Conservation (phyloP, 2,113 vertebrate species). For the Mystacornis crossleyi region DNA sequence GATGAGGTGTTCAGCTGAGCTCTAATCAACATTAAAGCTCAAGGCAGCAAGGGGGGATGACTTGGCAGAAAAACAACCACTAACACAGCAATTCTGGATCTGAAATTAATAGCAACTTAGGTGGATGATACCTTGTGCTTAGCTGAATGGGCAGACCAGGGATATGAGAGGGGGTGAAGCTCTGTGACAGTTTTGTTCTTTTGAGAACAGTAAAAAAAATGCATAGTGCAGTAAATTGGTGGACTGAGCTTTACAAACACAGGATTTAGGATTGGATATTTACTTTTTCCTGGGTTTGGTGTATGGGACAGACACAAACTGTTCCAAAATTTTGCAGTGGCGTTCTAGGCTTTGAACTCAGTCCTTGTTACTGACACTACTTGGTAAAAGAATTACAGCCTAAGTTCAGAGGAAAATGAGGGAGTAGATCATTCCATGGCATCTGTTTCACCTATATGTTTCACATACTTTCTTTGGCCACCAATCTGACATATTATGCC, state of each 20-base stretch:
- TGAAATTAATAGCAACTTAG: not conserved
- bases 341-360: not conserved
- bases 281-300: not conserved
- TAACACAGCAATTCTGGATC: not conserved
- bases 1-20: not conserved
- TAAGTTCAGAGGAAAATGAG: not conserved
- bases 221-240: not conserved
- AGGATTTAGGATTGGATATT: not conserved
- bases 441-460: not conserved
- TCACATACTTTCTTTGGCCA: not conserved
- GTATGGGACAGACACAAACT: not conserved
- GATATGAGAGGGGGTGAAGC: not conserved
- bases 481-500: not conserved
- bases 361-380: not conserved
- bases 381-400: not conserved
- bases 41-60: not conserved
- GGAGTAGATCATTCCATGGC: not conserved
- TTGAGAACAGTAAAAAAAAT: not conserved
- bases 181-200: not conserved
- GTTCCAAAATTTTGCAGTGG: not conserved
- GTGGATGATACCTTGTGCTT: not conserved
- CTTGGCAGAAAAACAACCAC: not conserved
- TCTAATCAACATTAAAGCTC: not conserved
- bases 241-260: not conserved
- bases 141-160: not conserved